Conservation (phyloP, 2,888 invertebrate species). For the Apodemia zela region DNA sequence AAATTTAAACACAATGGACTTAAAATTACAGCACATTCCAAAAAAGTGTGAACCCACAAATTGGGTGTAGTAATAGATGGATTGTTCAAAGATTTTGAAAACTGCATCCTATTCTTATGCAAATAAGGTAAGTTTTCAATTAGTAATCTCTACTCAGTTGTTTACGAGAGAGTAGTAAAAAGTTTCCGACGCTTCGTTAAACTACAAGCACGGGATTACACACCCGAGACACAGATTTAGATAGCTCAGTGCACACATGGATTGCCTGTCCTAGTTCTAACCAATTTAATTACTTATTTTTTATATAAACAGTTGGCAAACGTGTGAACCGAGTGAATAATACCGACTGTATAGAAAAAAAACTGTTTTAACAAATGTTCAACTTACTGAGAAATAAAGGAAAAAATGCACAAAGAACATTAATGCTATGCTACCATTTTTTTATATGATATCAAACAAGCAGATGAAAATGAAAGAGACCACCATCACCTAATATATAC, state of each 20-base stretch:
- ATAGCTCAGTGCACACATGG: slow-evolving; percentile 42
- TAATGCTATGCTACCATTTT: no score
- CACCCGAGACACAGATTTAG: slow-evolving; percentile 50
- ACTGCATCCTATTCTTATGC: slow-evolving; percentile 32
- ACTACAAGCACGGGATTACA: slow-evolving; percentile 61
- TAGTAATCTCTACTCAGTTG: slow-evolving; percentile 38
- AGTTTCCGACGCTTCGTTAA: slow-evolving; percentile 64
- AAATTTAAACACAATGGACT: background rate
- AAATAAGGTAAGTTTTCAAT: slow-evolving; percentile 40
- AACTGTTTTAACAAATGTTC: background rate
- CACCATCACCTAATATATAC: no score
- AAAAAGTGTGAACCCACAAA: slow-evolving; percentile 51
- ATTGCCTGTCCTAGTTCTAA: slow-evolving; percentile 29
- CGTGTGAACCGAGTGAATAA: background rate
- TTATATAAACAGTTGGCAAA: background rate
- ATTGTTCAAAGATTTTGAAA: slow-evolving; percentile 26
- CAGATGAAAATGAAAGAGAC: no score
- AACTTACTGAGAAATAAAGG: background rate
- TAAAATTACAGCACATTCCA: slow-evolving; percentile 37
- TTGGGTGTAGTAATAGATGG: slow-evolving; percentile 38
- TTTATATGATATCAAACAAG: no score
- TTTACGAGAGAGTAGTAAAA: slow-evolving; percentile 64
- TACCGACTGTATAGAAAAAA: background rate
- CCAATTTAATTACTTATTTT: slow-evolving; percentile 25
- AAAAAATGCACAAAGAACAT: no score